phyloP scores from a whole-genome alignment of 2,113 vertebrate species.

The Lamprotornis superbus region DNA sequence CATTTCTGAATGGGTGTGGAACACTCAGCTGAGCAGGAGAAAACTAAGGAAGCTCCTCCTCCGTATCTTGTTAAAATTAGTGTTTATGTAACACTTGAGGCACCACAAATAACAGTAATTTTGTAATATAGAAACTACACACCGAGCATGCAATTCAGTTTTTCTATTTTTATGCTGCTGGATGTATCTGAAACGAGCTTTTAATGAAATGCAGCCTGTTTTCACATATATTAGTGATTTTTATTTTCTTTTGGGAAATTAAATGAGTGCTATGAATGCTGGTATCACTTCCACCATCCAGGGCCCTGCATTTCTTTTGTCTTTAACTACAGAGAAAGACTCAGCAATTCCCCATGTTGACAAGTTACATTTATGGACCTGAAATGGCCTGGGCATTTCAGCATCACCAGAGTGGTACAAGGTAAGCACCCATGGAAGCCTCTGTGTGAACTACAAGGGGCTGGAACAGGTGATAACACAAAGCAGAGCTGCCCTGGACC shows the following conservation, averaged over 20 bases:
- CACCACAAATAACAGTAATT: not conserved
- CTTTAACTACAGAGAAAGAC: not conserved
- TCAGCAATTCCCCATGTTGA: not conserved
- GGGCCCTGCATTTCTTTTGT: not conserved
- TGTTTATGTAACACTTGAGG: not conserved
- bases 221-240: not conserved
- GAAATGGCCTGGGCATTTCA: not conserved
- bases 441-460: not conserved
- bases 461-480: not conserved
- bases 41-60: not conserved
- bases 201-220: not conserved
- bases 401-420: not conserved
- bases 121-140: not conserved
- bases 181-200: not conserved
- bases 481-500: not conserved
- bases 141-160: not conserved
- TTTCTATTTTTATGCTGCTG: not conserved
- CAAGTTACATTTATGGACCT: not conserved
- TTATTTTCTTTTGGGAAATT: not conserved
- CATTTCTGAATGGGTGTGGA: not conserved
- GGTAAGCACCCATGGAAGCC: fast-evolving
- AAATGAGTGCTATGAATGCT: not conserved
- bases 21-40: not conserved
- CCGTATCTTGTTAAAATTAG: not conserved
- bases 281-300: not conserved